These are phyloP conservation scores for Haliaeetus leucogaster DNA, from an alignment of 2,113 vertebrate species.

Conservation along the genomic window DNA sequence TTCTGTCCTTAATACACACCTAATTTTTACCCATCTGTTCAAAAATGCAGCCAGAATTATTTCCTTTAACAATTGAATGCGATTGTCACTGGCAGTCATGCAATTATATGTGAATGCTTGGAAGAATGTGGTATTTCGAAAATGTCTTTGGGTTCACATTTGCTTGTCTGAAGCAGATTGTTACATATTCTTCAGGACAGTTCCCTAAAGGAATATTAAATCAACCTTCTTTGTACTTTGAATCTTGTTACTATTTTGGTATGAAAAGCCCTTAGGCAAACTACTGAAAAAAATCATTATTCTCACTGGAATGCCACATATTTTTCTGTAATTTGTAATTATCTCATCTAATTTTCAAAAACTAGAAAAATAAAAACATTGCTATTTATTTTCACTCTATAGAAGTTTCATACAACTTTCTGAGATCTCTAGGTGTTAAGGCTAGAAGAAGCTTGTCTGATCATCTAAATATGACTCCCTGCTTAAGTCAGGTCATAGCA, in stretches of 20 bases:
- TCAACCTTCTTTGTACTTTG: slow-evolving; percentile 38
- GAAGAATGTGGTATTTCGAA: slow-evolving; percentile 29
- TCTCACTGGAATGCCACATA: not conserved
- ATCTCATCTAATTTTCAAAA: not conserved
- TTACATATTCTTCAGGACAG: slow-evolving; percentile 43
- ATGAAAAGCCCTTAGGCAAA: slow-evolving; percentile 26
- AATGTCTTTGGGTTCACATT: slow-evolving; percentile 53
- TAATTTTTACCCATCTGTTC: slow-evolving; percentile 37
- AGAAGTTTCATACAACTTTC: not conserved
- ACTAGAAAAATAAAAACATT: not conserved
- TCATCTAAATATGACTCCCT: not conserved
- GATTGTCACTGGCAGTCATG: not conserved
- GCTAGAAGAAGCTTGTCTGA: not conserved
- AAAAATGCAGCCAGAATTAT: slow-evolving; percentile 5
- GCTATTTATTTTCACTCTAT: not conserved
- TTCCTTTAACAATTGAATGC: not conserved
- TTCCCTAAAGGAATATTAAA: slow-evolving; percentile 27
- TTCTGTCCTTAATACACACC: not conserved
- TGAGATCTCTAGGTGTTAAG: not conserved
- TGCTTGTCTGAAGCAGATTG: slow-evolving; percentile 47
- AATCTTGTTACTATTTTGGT: slow-evolving; percentile 28
- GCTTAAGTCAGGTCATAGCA: not conserved
- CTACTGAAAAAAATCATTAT: not conserved
- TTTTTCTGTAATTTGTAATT: not conserved
- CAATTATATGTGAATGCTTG: slow-evolving; percentile 8